Percentiles rank a stretch among this genome's conserved stretches.
Conservation (phyloP, 2,113 vertebrate genomes). For the Erythrocebus patas region DNA sequence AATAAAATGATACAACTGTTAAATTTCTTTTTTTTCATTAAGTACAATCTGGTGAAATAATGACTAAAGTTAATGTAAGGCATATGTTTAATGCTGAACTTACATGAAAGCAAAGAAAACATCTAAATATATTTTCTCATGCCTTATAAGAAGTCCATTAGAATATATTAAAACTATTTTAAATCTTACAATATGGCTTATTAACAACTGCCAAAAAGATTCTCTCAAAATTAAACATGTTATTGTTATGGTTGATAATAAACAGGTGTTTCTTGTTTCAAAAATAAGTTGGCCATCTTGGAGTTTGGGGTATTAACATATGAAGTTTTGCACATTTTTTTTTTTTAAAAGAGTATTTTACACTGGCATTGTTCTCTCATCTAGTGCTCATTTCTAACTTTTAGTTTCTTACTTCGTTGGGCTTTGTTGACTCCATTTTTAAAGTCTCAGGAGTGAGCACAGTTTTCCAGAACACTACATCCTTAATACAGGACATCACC, state of each 20-base stretch:
- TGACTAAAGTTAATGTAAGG: slow-evolving; percentile 1
- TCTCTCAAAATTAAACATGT: slow-evolving; percentile 59
- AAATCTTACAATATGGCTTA: slow-evolving; percentile 59
- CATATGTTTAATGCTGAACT: slow-evolving; percentile 35
- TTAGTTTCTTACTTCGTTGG: neutral
- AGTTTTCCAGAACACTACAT: neutral
- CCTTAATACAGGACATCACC: neutral
- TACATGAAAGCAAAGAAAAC: slow-evolving; percentile 17
- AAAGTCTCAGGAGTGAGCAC: neutral
- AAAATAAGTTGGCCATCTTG: slow-evolving; percentile 59
- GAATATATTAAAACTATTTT: slow-evolving; percentile 62
- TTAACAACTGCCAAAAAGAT: slow-evolving; percentile 44
- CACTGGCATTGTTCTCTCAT: neutral
- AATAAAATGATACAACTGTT: slow-evolving; percentile 47
- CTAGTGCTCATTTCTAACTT: neutral
- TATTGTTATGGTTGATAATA: slow-evolving; percentile 58
- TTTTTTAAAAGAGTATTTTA: neutral
- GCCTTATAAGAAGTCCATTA: slow-evolving; percentile 47
- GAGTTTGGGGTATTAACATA: slow-evolving; percentile 40
- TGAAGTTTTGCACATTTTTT: neutral
- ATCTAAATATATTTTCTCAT: slow-evolving; percentile 15
- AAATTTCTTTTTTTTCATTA: slow-evolving; percentile 45
- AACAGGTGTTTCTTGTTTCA: slow-evolving; percentile 69
- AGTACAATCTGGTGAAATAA: slow-evolving; percentile 45
- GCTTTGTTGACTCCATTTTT: neutral